phyloP scores from a whole-genome alignment of 2,888 invertebrate genomes.

The Meiosimyza platycephala region DNA sequence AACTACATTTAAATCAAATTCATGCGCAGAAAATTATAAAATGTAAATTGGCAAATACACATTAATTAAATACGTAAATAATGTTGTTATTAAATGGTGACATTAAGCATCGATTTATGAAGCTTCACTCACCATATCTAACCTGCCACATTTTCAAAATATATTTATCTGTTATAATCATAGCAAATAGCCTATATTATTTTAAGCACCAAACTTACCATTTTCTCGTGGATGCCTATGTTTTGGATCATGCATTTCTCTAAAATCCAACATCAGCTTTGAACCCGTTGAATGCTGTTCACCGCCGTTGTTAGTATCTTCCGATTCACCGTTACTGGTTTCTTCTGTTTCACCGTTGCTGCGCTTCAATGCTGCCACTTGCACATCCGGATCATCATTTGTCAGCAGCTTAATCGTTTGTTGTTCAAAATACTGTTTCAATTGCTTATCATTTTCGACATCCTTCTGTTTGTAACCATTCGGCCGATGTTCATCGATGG shows the following conservation, averaged over 20 bases:
- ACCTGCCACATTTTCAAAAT: too few species aligned
- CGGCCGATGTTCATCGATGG: slow-evolving; percentile 63
- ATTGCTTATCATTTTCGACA: slow-evolving; percentile 40
- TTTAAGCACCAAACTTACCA: slow-evolving; percentile 53
- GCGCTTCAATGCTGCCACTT: slow-evolving; percentile 34
- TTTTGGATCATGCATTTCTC: slow-evolving; percentile 66
- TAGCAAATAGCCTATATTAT: background rate
- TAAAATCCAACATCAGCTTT: slow-evolving; percentile 52
- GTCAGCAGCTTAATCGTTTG: slow-evolving; percentile 46
- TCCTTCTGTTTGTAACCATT: slow-evolving; percentile 53
- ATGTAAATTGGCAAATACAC: too few species aligned
- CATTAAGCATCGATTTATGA: too few species aligned
- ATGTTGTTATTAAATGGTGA: too few species aligned
- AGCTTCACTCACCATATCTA: too few species aligned
- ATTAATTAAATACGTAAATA: too few species aligned
- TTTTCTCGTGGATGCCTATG: slow-evolving; percentile 65
- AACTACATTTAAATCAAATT: too few species aligned
- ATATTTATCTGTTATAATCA: too few species aligned
- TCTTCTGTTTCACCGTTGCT: slow-evolving; percentile 27
- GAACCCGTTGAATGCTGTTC: slow-evolving; percentile 2
- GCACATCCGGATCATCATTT: slow-evolving; percentile 45
- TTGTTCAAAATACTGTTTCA: slow-evolving; percentile 48
- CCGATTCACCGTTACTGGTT: slow-evolving; percentile 21
- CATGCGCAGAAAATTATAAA: too few species aligned
- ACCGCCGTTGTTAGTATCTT: slow-evolving; percentile 30